These are phyloP conservation scores for Urocolius indicus DNA, from an alignment of 2,113 vertebrate species.

Conservation along the genomic window DNA sequence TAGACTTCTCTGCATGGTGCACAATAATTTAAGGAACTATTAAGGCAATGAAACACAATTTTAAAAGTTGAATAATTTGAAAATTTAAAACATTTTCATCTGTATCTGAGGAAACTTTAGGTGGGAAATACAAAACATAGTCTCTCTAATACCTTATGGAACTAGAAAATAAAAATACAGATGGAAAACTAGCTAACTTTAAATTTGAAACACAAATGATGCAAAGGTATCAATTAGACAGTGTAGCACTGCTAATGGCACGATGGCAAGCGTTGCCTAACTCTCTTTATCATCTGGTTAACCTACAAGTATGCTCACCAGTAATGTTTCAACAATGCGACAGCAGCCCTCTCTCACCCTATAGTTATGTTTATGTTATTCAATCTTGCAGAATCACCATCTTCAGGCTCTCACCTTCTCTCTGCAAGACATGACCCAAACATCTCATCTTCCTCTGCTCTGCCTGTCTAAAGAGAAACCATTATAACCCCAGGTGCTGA, in stretches of 20 bases:
- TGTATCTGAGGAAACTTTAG: not conserved
- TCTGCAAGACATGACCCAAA: constrained; percentile 53
- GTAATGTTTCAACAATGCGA: not conserved
- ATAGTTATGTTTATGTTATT: constrained; percentile 27
- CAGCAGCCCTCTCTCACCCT: not conserved
- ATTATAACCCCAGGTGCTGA: constrained; percentile 63
- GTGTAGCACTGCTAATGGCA: not conserved
- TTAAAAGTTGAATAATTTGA: not conserved
- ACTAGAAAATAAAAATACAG: not conserved
- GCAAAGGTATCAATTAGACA: not conserved
- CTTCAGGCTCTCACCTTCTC: constrained; percentile 31
- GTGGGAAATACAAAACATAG: not conserved
- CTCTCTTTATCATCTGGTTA: constrained; percentile 41
- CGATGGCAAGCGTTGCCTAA: not conserved
- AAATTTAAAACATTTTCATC: not conserved
- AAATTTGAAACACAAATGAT: not conserved
- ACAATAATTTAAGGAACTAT: not conserved
- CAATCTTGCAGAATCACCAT: constrained; percentile 48
- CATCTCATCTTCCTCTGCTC: constrained; percentile 64
- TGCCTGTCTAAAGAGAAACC: constrained; percentile 65
- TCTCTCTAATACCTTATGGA: not conserved
- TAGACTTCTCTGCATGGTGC: not conserved
- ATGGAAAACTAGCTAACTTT: not conserved
- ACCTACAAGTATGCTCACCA: not conserved
- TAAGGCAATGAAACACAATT: not conserved